A percentile compares a stretch with the other conserved stretches of the same genome.
Evolutionary conservation across 2,797 vertebrate genomes (phyloP).

Genomic region (Melopsittacus undulatus): DNA sequence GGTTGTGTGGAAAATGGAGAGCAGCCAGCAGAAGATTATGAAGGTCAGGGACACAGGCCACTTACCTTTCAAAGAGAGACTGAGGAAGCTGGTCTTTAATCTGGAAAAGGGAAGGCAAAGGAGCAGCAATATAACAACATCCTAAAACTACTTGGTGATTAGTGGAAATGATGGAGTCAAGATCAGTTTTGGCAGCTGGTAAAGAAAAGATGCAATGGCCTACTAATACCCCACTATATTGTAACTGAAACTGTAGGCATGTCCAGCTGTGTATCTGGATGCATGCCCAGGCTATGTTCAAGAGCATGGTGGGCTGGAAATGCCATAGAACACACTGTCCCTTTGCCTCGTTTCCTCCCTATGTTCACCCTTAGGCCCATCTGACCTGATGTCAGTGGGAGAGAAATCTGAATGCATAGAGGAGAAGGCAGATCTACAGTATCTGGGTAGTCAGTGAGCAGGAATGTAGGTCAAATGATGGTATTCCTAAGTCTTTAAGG

Average conservation of each 20-base stretch:
- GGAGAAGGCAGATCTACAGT: background rate
- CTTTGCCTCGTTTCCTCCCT: accelerated
- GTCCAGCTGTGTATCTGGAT: background rate
- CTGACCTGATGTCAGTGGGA: background rate
- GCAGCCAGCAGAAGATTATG: background rate
- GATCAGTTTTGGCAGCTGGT: background rate
- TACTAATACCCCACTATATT: background rate
- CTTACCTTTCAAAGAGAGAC: background rate
- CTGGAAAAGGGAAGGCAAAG: background rate
- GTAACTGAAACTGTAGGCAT: background rate
- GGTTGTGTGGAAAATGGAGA: background rate
- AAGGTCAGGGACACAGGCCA: background rate
- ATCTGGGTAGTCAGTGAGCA: background rate
- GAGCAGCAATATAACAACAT: background rate
- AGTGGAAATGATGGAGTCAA: background rate
- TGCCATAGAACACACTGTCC: background rate
- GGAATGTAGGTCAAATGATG: accelerated
- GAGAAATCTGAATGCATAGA: background rate
- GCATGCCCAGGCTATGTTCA: background rate
- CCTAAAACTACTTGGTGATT: background rate
- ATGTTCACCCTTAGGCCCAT: background rate
- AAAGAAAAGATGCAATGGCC: background rate
- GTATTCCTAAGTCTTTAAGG: background rate
- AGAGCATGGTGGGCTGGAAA: background rate
- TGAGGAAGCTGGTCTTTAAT: background rate